A percentile compares a stretch with the other conserved stretches of the same genome.
These are phyloP conservation scores for Neosilurus mollespiculum DNA, from an alignment of 2,797 vertebrate species.

Conservation along the genomic window DNA sequence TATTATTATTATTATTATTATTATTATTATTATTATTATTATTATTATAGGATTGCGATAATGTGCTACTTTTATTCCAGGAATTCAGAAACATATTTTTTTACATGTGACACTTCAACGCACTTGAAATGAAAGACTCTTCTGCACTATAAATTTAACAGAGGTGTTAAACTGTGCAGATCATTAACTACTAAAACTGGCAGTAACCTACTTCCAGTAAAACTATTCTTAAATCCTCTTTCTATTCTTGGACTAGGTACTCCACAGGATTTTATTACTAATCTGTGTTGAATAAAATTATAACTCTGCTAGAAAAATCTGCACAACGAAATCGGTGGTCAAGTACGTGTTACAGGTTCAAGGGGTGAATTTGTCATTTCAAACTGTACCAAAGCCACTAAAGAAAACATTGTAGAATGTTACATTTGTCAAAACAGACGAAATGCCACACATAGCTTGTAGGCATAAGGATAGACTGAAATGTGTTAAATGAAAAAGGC, in stretches of 20 bases:
- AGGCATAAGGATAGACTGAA: constrained; percentile 15
- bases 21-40: neutral
- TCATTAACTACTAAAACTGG: neutral
- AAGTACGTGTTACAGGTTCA: neutral
- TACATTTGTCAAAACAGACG: neutral
- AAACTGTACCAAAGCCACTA: neutral
- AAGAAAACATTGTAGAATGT: neutral
- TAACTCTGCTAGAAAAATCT: neutral
- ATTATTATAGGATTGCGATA: no score
- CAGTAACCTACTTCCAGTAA: neutral
- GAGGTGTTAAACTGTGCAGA: neutral
- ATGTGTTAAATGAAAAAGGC: constrained; percentile 15
- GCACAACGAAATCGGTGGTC: neutral
- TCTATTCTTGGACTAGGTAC: neutral
- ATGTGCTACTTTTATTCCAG: neutral
- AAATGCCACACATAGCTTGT: constrained; percentile 11
- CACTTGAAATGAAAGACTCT: neutral
- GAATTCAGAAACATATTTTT: neutral
- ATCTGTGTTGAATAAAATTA: neutral
- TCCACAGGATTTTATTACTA: neutral
- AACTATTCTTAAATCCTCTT: neutral
- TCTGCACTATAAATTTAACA: no score
- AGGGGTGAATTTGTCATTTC: neutral
- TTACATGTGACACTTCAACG: neutral
- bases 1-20: neutral